Evolutionary conservation across 2,797 vertebrate species (phyloP).

Genomic region (Rhinichthys osculus): DNA sequence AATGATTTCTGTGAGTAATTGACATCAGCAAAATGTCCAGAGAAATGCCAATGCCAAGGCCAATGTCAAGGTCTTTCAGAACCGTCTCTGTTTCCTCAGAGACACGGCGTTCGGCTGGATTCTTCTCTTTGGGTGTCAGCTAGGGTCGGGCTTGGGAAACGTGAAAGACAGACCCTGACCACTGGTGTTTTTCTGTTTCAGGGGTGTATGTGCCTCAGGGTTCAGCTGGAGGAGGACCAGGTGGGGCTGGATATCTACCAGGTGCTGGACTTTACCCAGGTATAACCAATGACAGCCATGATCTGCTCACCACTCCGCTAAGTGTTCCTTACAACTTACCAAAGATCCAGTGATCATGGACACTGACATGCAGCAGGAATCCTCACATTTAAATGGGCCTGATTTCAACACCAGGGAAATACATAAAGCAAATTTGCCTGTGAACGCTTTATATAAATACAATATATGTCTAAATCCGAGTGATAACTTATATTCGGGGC

Average conservation of each 20-base stretch:
- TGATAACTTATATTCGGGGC: too few species aligned
- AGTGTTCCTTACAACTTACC: too few species aligned
- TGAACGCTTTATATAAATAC: too few species aligned
- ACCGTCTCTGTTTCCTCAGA: neutral
- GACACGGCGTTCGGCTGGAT: neutral
- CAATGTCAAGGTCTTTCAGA: neutral
- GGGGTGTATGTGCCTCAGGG: conserved; percentile 80
- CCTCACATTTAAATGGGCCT: too few species aligned
- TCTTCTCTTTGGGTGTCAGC: neutral
- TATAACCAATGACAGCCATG: conserved; percentile 58
- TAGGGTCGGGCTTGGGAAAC: neutral
- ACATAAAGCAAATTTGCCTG: too few species aligned
- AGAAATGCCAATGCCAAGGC: too few species aligned
- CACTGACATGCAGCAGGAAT: too few species aligned
- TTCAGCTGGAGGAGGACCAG: conserved; percentile 64
- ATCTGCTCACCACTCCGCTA: neutral
- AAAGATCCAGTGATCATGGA: too few species aligned
- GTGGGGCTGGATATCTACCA: conserved; percentile 68
- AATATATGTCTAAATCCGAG: too few species aligned
- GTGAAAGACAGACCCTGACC: neutral
- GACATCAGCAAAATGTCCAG: neutral
- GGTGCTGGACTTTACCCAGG: conserved; percentile 77
- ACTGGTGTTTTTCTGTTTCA: conserved; percentile 61
- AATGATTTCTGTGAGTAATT: neutral
- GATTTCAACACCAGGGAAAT: too few species aligned